Evolutionary conservation across 2,888 invertebrate species (phyloP).

Genomic region (Lasioglossum calceatum): DNA sequence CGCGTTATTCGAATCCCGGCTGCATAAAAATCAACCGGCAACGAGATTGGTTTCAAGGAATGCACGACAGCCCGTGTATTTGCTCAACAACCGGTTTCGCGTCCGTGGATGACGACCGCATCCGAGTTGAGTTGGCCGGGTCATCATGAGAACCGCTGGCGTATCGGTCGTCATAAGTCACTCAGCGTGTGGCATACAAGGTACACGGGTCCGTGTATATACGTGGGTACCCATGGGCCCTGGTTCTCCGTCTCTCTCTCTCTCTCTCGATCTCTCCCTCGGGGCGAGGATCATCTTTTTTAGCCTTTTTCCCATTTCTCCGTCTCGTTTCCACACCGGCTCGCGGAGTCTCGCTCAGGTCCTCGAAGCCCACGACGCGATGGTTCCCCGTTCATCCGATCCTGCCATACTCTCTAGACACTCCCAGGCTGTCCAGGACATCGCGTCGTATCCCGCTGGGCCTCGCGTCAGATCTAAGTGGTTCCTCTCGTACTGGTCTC

Average conservation of each 20-base stretch:
- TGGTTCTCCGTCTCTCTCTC: conserved; percentile 47
- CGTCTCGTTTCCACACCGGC: conserved; percentile 32
- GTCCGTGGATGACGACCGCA: conserved; percentile 3
- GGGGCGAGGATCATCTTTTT: conserved; percentile 42
- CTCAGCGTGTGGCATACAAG: conserved; percentile 81
- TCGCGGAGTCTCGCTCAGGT: conserved; percentile 25
- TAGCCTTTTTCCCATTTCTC: conserved; percentile 42
- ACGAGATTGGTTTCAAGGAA: conserved; percentile 46
- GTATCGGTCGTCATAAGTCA: conserved; percentile 82
- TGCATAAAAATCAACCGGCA: conserved; percentile 49
- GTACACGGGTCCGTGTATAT: conserved; percentile 74
- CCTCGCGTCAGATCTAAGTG: conserved; percentile 65
- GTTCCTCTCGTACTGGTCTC: conserved; percentile 55
- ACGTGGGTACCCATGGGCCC: conserved; percentile 71
- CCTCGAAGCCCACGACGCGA: conserved; percentile 10
- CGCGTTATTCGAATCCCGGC: conserved; percentile 19
- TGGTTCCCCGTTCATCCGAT: conserved; percentile 46
- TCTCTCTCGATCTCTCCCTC: conserved; percentile 37
- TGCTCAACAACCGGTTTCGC: conserved; percentile 61
- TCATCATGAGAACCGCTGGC: conserved; percentile 78
- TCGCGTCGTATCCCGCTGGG: conserved; percentile 75
- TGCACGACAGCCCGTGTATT: conserved; percentile 43
- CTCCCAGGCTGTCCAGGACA: conserved; percentile 74
- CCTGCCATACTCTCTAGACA: conserved; percentile 60
- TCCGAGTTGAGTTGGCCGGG: neutral